Percentiles rank a stretch among this genome's conserved stretches.
phyloP scores from a whole-genome alignment of 1,140 invertebrate genomes.

The Forficula auricularia region DNA sequence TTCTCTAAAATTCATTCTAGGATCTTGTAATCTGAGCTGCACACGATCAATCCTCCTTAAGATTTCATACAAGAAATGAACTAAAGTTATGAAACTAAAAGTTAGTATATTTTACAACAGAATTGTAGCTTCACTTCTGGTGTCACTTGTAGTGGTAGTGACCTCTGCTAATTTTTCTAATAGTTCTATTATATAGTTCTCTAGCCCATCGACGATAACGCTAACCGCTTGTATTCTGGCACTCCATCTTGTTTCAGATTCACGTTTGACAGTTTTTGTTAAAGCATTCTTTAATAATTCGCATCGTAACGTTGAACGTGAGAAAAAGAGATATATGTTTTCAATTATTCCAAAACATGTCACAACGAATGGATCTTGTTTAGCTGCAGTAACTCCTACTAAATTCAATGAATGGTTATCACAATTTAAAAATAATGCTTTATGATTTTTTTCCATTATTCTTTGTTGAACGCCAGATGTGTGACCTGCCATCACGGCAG shows the following conservation, averaged over 20 bases:
- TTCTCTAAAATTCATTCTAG: too few species aligned
- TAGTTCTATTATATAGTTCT: too few species aligned
- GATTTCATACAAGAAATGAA: too few species aligned
- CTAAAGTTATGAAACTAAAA: too few species aligned
- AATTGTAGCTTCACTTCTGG: too few species aligned
- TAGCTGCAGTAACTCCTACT: constrained; percentile 8
- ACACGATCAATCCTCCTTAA: too few species aligned
- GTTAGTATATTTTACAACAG: too few species aligned
- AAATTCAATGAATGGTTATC: constrained; percentile 13
- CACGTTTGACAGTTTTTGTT: neutral
- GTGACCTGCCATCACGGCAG: constrained; percentile 12
- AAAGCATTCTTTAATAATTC: neutral
- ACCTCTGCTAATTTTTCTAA: too few species aligned
- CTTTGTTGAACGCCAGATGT: constrained; percentile 10
- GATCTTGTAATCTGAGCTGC: too few species aligned
- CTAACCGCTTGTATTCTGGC: neutral
- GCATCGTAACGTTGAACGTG: neutral
- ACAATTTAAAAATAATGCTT: constrained; percentile 12
- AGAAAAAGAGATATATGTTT: neutral
- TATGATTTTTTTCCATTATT: constrained; percentile 10
- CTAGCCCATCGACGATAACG: too few species aligned
- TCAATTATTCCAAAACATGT: constrained; percentile 2
- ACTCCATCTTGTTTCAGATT: neutral
- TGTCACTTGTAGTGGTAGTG: too few species aligned
- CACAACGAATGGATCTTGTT: constrained; percentile 6